Evolutionary conservation across 2,113 vertebrate genomes (phyloP).

Genomic region (Seriola rivoliana): DNA sequence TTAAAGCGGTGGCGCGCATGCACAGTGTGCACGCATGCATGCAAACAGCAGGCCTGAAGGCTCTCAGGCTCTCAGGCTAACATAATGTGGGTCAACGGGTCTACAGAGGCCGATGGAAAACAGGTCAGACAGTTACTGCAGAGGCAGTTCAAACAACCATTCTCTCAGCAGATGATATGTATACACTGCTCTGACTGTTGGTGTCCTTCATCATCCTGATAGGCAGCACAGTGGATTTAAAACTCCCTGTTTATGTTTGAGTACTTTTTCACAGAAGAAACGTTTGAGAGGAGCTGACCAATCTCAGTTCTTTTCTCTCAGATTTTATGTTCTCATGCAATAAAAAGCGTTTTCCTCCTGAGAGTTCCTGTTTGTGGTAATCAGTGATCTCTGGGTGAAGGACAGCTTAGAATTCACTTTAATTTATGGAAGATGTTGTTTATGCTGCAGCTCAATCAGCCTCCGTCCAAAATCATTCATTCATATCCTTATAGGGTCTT

Average conservation of each 20-base stretch:
- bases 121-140: conserved; percentile 8
- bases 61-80: background rate
- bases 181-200: background rate
- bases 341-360: background rate
- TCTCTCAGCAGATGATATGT: background rate
- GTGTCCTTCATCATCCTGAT: background rate
- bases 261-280: too few species aligned
- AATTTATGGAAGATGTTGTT: too few species aligned
- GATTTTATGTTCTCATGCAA: background rate
- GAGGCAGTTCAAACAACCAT: conserved; percentile 2
- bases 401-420: too few species aligned
- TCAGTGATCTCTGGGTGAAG: too few species aligned
- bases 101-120: background rate
- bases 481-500: too few species aligned
- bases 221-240: background rate
- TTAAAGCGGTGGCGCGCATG: too few species aligned
- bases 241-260: background rate
- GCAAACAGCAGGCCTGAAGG: conserved; percentile 20
- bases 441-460: too few species aligned
- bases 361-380: too few species aligned
- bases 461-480: too few species aligned
- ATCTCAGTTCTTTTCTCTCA: too few species aligned
- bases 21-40: background rate
- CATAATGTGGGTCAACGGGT: conserved; percentile 42
- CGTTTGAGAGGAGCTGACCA: background rate